Conservation (phyloP, 2,888 invertebrate species). For the Geotrupes spiniger region DNA sequence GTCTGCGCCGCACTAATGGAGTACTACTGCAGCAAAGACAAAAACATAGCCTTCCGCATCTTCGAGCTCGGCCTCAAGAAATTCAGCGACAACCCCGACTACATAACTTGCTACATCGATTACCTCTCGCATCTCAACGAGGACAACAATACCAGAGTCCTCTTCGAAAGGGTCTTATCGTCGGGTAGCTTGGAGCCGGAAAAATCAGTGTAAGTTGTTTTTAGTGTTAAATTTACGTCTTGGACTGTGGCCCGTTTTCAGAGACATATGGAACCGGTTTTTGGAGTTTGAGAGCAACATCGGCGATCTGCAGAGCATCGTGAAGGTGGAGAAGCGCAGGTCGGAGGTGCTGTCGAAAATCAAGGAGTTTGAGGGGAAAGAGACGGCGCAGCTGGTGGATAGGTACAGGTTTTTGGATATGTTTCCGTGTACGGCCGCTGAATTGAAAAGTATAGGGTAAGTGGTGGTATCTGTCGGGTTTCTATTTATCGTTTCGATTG, state of each 20-base stretch:
- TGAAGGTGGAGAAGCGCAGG: constrained; percentile 93
- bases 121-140: constrained; percentile 97
- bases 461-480: constrained; percentile 3
- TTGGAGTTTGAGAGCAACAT: constrained; percentile 98
- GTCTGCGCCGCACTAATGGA: constrained; percentile 98
- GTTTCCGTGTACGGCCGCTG: constrained; percentile 87
- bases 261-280: constrained; percentile 98
- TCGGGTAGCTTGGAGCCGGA: constrained; percentile 88
- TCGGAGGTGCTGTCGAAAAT: constrained; percentile 91
- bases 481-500: too few species aligned
- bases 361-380: constrained; percentile 94
- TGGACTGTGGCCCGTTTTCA: constrained; percentile 38
- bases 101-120: constrained; percentile 93
- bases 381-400: constrained; percentile 95
- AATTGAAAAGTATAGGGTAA: constrained; percentile 86
- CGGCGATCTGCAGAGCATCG: constrained; percentile 94
- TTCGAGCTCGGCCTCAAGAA: constrained; percentile 98
- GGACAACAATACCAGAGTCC: constrained; percentile 98
- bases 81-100: constrained; percentile 92
- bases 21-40: constrained; percentile 98
- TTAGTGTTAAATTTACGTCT: too few species aligned
- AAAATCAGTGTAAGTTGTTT: constrained; percentile 80
- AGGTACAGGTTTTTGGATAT: constrained; percentile 93
- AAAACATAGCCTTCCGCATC: constrained; percentile 92
- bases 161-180: constrained; percentile 94